Percentiles rank a stretch among this genome's conserved stretches.
Evolutionary conservation across 2,888 invertebrate species (phyloP).

Genomic region (Agrochola lota): DNA sequence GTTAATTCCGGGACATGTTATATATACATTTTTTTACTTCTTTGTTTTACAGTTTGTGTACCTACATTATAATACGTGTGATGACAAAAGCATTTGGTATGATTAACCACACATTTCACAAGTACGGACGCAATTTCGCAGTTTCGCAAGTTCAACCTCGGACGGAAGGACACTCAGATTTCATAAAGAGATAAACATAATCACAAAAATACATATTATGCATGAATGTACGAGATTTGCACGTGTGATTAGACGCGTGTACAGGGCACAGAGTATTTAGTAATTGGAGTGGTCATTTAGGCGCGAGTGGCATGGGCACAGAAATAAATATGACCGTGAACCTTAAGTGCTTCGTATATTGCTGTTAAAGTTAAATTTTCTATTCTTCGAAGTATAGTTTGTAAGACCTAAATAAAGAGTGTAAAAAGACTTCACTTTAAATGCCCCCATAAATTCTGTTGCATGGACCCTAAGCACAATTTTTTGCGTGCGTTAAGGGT

Average conservation of each 20-base stretch:
- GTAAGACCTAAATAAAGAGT: background rate
- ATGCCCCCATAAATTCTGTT: background rate
- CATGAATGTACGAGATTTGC: conserved; percentile 74
- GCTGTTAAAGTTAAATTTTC: background rate
- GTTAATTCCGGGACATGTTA: too few relatives aligned
- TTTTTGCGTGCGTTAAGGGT: background rate
- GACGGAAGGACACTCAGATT: conserved; percentile 71
- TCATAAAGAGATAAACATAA: conserved; percentile 60
- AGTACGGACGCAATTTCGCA: conserved; percentile 17
- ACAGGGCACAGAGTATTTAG: conserved; percentile 38
- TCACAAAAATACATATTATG: conserved; percentile 53
- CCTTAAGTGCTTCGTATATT: background rate
- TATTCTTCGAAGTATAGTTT: background rate
- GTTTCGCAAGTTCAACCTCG: conserved; percentile 65
- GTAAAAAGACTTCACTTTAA: background rate
- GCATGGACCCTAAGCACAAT: background rate
- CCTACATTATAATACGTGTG: conserved; percentile 2
- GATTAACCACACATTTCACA: conserved; percentile 56
- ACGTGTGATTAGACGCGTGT: conserved; percentile 58
- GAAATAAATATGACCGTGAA: background rate
- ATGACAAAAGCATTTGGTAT: conserved; percentile 41
- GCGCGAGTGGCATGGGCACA: background rate
- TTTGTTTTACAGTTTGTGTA: conserved; percentile 2
- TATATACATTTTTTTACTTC: background rate
- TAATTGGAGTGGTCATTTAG: conserved; percentile 19